Evolutionary conservation across 1,140 invertebrate species (phyloP).

Genomic region (Drosophila bipectinata): DNA sequence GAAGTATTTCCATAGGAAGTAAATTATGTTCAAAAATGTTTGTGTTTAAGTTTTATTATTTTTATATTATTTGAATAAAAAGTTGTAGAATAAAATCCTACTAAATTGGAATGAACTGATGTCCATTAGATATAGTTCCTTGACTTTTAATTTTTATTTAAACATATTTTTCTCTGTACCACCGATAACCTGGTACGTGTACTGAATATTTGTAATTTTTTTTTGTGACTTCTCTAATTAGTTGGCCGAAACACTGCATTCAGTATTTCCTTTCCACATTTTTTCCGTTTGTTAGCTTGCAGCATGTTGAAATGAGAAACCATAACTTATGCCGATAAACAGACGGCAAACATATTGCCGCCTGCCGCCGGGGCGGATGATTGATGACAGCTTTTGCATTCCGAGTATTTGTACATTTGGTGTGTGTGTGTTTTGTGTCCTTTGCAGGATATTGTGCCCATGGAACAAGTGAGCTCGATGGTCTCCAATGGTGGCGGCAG

Average conservation of each 20-base stretch:
- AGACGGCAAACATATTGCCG: constrained; percentile 39
- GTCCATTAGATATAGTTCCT: too few relatives aligned
- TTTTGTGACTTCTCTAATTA: constrained; percentile 56
- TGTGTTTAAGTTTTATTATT: too few relatives aligned
- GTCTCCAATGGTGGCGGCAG: constrained; percentile 83
- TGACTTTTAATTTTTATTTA: background rate
- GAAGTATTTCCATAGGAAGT: background rate
- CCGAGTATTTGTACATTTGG: constrained; percentile 18
- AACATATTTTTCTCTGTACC: background rate
- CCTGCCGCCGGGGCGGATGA: constrained; percentile 33
- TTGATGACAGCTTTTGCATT: constrained; percentile 46
- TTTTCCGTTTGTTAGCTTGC: constrained; percentile 1
- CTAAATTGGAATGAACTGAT: too few relatives aligned
- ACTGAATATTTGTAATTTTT: constrained; percentile 58
- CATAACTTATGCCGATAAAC: constrained; percentile 47
- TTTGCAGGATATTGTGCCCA: constrained; percentile 83
- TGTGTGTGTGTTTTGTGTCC: constrained; percentile 17
- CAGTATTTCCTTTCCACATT: constrained; percentile 5
- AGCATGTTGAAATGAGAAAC: constrained; percentile 23
- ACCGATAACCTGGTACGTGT: constrained; percentile 11
- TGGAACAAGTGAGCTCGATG: constrained; percentile 84
- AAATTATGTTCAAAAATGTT: too few relatives aligned
- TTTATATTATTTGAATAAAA: too few relatives aligned
- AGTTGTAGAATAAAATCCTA: too few relatives aligned
- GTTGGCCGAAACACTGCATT: constrained; percentile 38